Conservation (phyloP, 2,113 vertebrate genomes). For the Phainopepla nitens region DNA sequence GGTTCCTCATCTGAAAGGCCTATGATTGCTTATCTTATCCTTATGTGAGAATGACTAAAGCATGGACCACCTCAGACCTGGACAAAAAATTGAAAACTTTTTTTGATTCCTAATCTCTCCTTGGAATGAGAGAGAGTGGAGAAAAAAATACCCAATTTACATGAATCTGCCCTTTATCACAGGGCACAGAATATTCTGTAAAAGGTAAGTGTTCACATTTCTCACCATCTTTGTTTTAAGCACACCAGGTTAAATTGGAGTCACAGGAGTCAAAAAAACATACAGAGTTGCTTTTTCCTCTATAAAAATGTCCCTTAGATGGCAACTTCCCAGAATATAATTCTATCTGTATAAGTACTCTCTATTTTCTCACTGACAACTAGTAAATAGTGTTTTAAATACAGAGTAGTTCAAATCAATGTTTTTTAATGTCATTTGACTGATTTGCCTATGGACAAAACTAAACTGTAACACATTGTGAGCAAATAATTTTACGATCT, state of each 20-base stretch:
- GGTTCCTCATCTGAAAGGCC: background rate
- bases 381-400: background rate
- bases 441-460: background rate
- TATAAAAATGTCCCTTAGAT: background rate
- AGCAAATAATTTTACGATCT: background rate
- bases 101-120: background rate
- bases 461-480: background rate
- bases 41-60: background rate
- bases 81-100: accelerated
- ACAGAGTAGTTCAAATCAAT: background rate
- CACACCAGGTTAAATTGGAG: background rate
- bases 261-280: background rate
- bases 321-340: background rate
- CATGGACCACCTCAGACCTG: background rate
- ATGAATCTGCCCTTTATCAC: background rate
- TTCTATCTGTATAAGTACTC: background rate
- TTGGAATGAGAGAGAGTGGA: background rate
- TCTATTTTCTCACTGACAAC: background rate
- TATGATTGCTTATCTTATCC: background rate
- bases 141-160: background rate
- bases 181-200: background rate
- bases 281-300: background rate
- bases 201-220: background rate
- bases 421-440: background rate
- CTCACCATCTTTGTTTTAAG: background rate